A percentile compares a stretch with the other conserved stretches of the same genome.
These are phyloP conservation scores for Drosophila setosimentum DNA, from an alignment of 2,888 invertebrate genomes.

Conservation along the genomic window DNA sequence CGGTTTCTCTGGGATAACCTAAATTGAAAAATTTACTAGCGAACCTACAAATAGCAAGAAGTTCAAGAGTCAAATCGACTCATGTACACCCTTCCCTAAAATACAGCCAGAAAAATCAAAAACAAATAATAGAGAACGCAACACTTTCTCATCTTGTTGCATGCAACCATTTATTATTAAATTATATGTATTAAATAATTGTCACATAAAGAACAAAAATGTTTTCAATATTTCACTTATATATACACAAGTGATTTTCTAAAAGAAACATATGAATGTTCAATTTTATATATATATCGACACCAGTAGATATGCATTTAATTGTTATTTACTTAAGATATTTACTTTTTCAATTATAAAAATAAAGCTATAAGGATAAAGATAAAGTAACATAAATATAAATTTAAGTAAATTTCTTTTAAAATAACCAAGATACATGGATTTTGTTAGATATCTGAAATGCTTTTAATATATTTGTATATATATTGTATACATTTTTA, in stretches of 20 bases:
- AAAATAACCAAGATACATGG: not conserved
- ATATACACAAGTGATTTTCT: not conserved
- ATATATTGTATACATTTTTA: not conserved
- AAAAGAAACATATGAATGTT: not conserved
- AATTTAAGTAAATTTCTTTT: not conserved
- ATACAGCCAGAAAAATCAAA: not conserved
- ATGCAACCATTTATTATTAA: not conserved
- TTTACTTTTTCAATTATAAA: not conserved
- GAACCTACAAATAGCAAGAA: not conserved
- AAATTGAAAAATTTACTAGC: constrained; percentile 35
- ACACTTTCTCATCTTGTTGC: not conserved
- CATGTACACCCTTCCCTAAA: constrained; percentile 3
- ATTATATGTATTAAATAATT: not conserved
- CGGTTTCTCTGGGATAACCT: constrained; percentile 31
- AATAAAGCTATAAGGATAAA: not conserved
- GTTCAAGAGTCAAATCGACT: not conserved
- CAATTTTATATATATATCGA: not conserved
- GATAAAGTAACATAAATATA: too few species aligned
- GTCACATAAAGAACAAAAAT: not conserved
- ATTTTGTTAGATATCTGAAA: too few species aligned
- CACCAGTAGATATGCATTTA: not conserved
- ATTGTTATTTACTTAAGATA: not conserved
- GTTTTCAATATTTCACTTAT: not conserved
- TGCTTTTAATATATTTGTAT: not conserved
- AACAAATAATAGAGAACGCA: not conserved